Conservation (phyloP, 2,888 invertebrate species). For the Stictocephala bisonia region DNA sequence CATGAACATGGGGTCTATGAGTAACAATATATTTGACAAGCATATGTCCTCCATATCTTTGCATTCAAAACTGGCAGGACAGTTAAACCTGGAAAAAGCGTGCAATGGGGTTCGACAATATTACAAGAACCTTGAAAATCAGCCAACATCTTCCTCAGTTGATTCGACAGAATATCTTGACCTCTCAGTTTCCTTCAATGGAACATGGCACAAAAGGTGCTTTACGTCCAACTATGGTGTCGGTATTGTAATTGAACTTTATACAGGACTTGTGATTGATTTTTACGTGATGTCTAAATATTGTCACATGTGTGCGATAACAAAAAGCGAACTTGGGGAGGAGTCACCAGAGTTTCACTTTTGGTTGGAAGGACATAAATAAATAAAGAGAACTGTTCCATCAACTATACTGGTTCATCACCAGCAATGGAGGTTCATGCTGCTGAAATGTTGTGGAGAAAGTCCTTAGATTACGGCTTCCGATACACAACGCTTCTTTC, state of each 20-base stretch:
- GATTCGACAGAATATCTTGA: neutral
- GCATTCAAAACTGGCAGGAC: neutral
- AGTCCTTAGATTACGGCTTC: conserved; percentile 15
- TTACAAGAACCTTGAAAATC: neutral
- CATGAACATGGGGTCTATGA: conserved; percentile 19
- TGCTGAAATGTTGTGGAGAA: conserved; percentile 38
- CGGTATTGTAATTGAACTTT: neutral
- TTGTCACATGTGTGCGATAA: conserved; percentile 11
- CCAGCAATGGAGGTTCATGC: conserved; percentile 33
- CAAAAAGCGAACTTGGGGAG: neutral
- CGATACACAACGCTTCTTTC: conserved; percentile 44
- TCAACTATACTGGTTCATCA: conserved; percentile 36
- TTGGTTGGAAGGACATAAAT: conserved; percentile 13
- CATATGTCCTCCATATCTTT: neutral
- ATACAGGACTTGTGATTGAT: conserved; percentile 28
- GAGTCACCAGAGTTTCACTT: conserved; percentile 22
- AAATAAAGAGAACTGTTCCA: neutral
- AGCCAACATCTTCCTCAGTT: too few relatives aligned
- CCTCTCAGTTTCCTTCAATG: conserved; percentile 16
- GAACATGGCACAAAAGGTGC: conserved; percentile 18
- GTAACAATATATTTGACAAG: neutral
- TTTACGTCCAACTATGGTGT: conserved; percentile 23
- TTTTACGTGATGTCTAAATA: conserved; percentile 16
- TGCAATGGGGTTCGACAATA: neutral
- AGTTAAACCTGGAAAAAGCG: neutral